These are phyloP conservation scores for Crotalus horridus DNA, from an alignment of 2,113 vertebrate species.

Conservation along the genomic window DNA sequence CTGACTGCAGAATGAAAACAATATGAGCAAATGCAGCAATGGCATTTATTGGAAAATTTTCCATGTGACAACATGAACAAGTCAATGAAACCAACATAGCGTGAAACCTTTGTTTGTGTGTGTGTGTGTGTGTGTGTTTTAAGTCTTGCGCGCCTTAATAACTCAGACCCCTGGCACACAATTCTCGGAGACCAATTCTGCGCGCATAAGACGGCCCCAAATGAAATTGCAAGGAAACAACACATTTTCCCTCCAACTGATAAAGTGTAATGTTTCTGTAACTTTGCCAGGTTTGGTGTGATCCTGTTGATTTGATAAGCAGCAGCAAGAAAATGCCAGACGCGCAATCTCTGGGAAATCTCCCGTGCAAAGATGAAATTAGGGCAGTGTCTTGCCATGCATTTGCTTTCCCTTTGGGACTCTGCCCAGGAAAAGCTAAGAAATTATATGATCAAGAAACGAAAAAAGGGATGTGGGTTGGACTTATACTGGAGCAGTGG, in stretches of 20 bases:
- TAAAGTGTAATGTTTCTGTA: conserved; percentile 25
- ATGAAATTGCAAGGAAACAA: background rate
- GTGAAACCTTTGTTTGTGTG: conserved; percentile 41
- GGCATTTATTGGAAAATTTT: conserved; percentile 72
- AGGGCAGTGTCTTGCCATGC: background rate
- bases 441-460: background rate
- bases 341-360: background rate
- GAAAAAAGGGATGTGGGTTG: conserved; percentile 26
- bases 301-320: background rate
- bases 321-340: background rate
- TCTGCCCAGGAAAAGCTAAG: conserved; percentile 43
- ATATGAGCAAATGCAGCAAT: conserved; percentile 59
- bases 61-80: conserved; percentile 63
- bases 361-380: background rate
- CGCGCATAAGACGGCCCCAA: conserved; percentile 46
- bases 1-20: conserved; percentile 18
- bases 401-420: background rate
- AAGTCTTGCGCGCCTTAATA: conserved; percentile 40
- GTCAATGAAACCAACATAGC: conserved; percentile 48
- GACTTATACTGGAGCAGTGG: conserved; percentile 11
- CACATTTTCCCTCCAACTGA: conserved; percentile 19
- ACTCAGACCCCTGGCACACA: conserved; percentile 44
- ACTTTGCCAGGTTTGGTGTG: conserved; percentile 17
- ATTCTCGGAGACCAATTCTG: conserved; percentile 36
- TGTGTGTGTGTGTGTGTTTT: conserved; percentile 39